phyloP scores from a whole-genome alignment of 2,888 invertebrate genomes.

The Carcina quercana region DNA sequence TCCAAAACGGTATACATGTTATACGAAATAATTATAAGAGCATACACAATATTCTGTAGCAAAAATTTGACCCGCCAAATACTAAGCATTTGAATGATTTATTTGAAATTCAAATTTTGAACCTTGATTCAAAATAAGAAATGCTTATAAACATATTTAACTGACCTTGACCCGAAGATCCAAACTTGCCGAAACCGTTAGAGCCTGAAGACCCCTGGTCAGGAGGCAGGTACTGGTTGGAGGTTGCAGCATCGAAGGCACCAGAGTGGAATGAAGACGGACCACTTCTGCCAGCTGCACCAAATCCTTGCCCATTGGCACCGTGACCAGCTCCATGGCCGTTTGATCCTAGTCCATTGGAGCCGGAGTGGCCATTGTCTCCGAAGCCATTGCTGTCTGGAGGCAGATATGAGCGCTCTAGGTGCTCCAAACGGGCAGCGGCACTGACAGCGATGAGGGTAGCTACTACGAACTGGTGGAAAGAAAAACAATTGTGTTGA shows the following conservation, averaged over 20 bases:
- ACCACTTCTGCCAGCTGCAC: not conserved
- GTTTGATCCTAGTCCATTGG: slow-evolving; percentile 11
- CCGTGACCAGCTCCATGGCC: not conserved
- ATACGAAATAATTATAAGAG: too few relatives aligned
- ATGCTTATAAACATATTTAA: too few relatives aligned
- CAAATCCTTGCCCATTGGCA: not conserved
- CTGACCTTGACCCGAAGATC: slow-evolving; percentile 9
- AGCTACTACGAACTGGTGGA: slow-evolving; percentile 55
- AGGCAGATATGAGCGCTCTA: slow-evolving; percentile 58
- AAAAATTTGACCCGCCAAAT: too few relatives aligned
- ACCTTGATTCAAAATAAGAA: too few relatives aligned
- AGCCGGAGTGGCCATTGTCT: slow-evolving; percentile 6
- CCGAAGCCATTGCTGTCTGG: slow-evolving; percentile 31
- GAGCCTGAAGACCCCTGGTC: slow-evolving; percentile 36
- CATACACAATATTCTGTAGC: too few relatives aligned
- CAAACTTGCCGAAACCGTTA: slow-evolving; percentile 15
- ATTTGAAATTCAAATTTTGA: too few relatives aligned
- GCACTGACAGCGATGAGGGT: slow-evolving; percentile 46
- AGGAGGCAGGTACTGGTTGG: slow-evolving; percentile 61
- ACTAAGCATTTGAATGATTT: too few relatives aligned
- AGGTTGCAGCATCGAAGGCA: slow-evolving; percentile 38
- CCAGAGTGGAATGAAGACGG: slow-evolving; percentile 1
- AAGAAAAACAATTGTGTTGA: too few relatives aligned
- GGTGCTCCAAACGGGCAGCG: slow-evolving; percentile 55
- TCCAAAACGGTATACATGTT: too few relatives aligned